Evolutionary conservation across 2,888 invertebrate genomes (phyloP).

Genomic region (Volucella inanis): DNA sequence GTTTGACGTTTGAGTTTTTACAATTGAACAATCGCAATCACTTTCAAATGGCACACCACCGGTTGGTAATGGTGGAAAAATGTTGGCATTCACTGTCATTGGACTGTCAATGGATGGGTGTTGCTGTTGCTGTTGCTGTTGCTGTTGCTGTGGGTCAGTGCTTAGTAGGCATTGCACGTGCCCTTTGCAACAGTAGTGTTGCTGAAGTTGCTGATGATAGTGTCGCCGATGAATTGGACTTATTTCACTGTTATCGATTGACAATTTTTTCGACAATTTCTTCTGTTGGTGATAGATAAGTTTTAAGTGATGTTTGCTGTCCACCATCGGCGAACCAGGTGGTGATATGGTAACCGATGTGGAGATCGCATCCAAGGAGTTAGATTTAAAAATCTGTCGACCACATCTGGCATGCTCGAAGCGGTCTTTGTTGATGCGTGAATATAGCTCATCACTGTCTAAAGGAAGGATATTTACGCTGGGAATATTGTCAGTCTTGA

Average conservation of each 20-base stretch:
- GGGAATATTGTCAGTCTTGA: slow-evolving; percentile 54
- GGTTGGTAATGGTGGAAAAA: slow-evolving; percentile 53
- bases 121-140: slow-evolving; percentile 8
- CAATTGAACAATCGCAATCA: slow-evolving; percentile 72
- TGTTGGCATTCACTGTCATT: slow-evolving; percentile 57
- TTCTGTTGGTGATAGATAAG: slow-evolving; percentile 78
- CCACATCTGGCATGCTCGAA: slow-evolving; percentile 78
- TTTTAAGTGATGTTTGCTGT: slow-evolving; percentile 77
- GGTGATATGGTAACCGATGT: slow-evolving; percentile 80
- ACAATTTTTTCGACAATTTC: slow-evolving; percentile 79
- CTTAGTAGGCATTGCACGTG: slow-evolving; percentile 64
- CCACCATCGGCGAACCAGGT: slow-evolving; percentile 78
- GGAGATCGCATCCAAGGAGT: slow-evolving; percentile 82
- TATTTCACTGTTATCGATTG: slow-evolving; percentile 78
- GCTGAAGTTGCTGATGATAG: slow-evolving; percentile 63
- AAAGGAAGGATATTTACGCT: slow-evolving; percentile 80
- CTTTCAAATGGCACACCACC: slow-evolving; percentile 58
- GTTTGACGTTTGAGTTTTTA: slow-evolving; percentile 70
- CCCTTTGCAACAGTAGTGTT: slow-evolving; percentile 57
- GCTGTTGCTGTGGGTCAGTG: slow-evolving; percentile 46
- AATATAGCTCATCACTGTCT: slow-evolving; percentile 82
- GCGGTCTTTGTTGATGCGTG: slow-evolving; percentile 79
- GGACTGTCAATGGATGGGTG: slow-evolving; percentile 41
- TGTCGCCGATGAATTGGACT: slow-evolving; percentile 63
- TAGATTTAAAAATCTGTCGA: slow-evolving; percentile 80